Base-by-base conservation (phyloP, 2,888 invertebrate species). In the Meteorus colon region DNA sequence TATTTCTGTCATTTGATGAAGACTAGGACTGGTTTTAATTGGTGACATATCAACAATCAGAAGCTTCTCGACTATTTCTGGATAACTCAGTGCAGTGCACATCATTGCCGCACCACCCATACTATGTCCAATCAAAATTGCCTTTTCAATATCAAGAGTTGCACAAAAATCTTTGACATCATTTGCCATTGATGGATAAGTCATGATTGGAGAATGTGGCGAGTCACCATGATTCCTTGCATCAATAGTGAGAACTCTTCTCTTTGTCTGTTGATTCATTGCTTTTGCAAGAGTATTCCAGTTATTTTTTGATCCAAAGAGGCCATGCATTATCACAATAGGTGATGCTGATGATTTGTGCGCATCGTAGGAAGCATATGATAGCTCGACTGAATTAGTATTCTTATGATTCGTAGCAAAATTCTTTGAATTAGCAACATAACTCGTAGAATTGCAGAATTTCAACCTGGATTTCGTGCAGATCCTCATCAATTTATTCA, bases 201-300 rank as follows among this genome's bases (percentile, higher is more conserved):
- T 92, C 90, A 97, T 95, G 0, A 93, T 92, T 0, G 91, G 82
- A 0, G 93, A 91, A 87, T 98, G 97, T 0, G 96, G 95, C 86
- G 98, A 98, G 79, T 97, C 96, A 0, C 98, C 99, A 90, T 99
- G 99, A 90, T 99, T 98, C 86, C 98, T 92, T 6, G 96, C 95
- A 90, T 99, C 99, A 45, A 98, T 92, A 6, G 95, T 92, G 78
- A 96, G 92, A 0, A 97, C 91, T 93, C 94, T 75, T 27, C 93
- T 92, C 19, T 92, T 91, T 1, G 94, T 94, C 73, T 91, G 92
- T 78, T 92, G 92, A 77, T 92, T 90, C 71, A 96, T 91, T 0
- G 92, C 92, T 88, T 95, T 96, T 1, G 95, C 94, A 19, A 97
- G 89, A 51, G 94, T 92, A 82, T 94, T 93, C 97, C 98, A 98